Base-by-base conservation (phyloP, 2,888 invertebrate genomes). In the Caenorhabditis japonica region DNA sequence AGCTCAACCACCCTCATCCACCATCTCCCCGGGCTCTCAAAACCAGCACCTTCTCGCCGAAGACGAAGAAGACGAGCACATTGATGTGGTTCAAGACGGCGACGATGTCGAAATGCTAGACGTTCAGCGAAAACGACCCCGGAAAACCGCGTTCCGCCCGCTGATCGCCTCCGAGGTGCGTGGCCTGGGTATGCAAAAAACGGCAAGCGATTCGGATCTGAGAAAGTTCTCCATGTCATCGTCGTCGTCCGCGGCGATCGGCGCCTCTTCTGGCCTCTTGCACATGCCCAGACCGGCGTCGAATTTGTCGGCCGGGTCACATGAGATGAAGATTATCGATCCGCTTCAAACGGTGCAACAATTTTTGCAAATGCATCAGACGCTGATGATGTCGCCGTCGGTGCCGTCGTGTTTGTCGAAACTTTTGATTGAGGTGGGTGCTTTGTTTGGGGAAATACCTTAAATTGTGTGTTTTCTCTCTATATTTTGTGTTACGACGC, bases 261-360 rank as follows among this genome's bases (percentile, higher is more conserved):
- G 46, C 1, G 8, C 38, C 4, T 39, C 59, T 10, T 56, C 51
- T 34, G 36, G 25, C 1, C 51, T 51, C 23, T 30, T 71, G 15
- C 56, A 43, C 27, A 44, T 27, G 15, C 70, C 62, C 0, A 58
- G 71, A 39, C 71, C 71, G 25, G 25, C 44, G 10, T 71, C 71
- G 13, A 71, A 56, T 23, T 52, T 62, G 27, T 44, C 52, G 10
- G 53, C 46, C 13, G 64, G 64, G 25, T 30, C 53, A 12, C 10
- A 15, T 19, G 62, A 64, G 12, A 33, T 64, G 15, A 64, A 55
- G 10, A n/a, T n/a, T n/a, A 19, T 55, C 7, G 66, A 72, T 41
- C 72, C 72, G 27, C 55, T 72, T 41, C 64, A 60, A 33, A 72
- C 72, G 0, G 72, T 72, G 21, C 72, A 72, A 38, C 59, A 59